These are phyloP conservation scores for Megaustenia siamemsis DNA, from an alignment of 2,888 invertebrate genomes.

Conservation along the genomic window DNA sequence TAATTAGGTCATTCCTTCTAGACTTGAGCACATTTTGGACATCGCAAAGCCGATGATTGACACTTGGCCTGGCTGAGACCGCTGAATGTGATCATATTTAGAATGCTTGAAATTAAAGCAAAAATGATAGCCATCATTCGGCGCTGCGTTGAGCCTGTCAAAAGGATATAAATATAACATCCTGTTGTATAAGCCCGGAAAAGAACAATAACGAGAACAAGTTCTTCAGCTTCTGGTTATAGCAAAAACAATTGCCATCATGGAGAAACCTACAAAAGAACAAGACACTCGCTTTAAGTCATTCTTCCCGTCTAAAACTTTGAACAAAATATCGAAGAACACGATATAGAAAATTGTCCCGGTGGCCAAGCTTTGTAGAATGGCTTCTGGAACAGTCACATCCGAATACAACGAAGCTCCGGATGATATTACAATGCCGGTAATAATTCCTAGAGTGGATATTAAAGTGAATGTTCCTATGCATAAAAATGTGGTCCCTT, in stretches of 20 bases:
- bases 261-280: slow-evolving; percentile 72
- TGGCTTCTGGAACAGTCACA: slow-evolving; percentile 73
- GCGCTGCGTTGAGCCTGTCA: neutral
- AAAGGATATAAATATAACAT: neutral
- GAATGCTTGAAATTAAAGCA: slow-evolving; percentile 7
- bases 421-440: slow-evolving; percentile 72
- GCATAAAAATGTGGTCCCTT: slow-evolving; percentile 70
- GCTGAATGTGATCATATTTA: neutral
- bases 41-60: too few species aligned
- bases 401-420: slow-evolving; percentile 72
- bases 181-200: neutral
- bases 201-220: neutral
- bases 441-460: slow-evolving; percentile 71
- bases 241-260: slow-evolving; percentile 75
- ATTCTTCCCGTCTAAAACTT: slow-evolving; percentile 71
- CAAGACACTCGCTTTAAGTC: slow-evolving; percentile 73
- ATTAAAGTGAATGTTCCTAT: slow-evolving; percentile 72
- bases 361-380: slow-evolving; percentile 73
- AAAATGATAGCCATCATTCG: slow-evolving; percentile 2
- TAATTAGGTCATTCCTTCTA: too few species aligned
- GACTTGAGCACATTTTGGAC: too few species aligned
- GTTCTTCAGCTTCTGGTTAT: slow-evolving; percentile 55
- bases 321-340: slow-evolving; percentile 74
- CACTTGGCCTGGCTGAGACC: too few species aligned
- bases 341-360: slow-evolving; percentile 75